Base-by-base conservation (phyloP, 1,140 invertebrate genomes). In the Bilobella aurantiaca region DNA sequence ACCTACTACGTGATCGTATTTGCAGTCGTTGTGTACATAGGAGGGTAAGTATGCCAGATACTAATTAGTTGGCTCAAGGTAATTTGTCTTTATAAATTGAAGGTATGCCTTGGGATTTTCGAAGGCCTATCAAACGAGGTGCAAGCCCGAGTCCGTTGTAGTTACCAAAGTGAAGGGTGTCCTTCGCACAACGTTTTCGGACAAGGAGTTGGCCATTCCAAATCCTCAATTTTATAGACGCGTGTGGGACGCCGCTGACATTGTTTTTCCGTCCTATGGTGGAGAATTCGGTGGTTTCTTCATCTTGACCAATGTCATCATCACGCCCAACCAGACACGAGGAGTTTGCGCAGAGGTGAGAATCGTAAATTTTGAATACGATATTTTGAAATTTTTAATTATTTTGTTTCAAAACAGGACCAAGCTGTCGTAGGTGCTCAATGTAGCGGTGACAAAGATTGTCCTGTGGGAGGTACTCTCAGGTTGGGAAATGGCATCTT, bases 101-200 rank as follows among this genome's bases (percentile, higher is more conserved):
- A 81, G 81, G 28, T 82, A 73, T 75, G 80, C 77, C 16, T 76
- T 82, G 57, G 75, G 81, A 29, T 79, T 73, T 58, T 78, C 80
- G 60, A 81, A 81, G 73, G 81, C 81, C 23, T 83, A 83, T 72
- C 81, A 83, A 73, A 76, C 80, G 18, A 77, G 78, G 74, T 77
- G 78, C 59, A 68, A 67, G 62, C 75, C 81, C 14, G 74, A 78
- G 42, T 78, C 77, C 70, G 77, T 78, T 14, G 77, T 81, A 1
- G 81, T 80, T 14, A 80, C 79, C 0, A 83, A 83, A 75, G 70
- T 83, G 1, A 83, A 83, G 73, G 82, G 82, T 27, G 75, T 81
- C 18, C 74, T 73, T 0, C 77, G 65, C 32, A 78, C 80, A 12
- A 77, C 79, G 62, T 67, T 73, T 28, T 65, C 75, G 1, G 57